phyloP scores from a whole-genome alignment of 2,888 invertebrate species.

The Drosophila birchii region DNA sequence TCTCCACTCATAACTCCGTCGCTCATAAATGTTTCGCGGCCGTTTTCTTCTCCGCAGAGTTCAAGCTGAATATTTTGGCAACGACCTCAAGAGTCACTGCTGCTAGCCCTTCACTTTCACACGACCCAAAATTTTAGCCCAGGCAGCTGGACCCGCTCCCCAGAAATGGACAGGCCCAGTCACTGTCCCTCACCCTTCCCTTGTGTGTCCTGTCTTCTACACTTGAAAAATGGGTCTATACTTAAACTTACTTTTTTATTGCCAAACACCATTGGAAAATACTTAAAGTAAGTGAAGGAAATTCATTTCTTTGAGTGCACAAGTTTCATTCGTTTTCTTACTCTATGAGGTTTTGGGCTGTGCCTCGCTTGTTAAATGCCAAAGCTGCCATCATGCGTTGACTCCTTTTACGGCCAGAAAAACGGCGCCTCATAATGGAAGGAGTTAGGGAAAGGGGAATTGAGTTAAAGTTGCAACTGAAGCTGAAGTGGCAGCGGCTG shows the following conservation, averaged over 20 bases:
- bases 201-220: slow-evolving; percentile 1
- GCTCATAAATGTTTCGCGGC: slow-evolving; percentile 42
- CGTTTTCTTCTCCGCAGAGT: slow-evolving; percentile 18
- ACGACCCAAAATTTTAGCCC: slow-evolving; percentile 18
- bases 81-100: slow-evolving; percentile 42
- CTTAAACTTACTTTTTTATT: not conserved
- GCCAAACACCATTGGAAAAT: not conserved
- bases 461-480: slow-evolving; percentile 13
- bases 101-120: slow-evolving; percentile 73
- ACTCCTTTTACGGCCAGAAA: slow-evolving; percentile 61
- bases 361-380: slow-evolving; percentile 52
- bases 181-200: slow-evolving; percentile 3
- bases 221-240: not conserved
- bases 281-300: not conserved
- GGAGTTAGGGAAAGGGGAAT: slow-evolving; percentile 5
- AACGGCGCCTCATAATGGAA: slow-evolving; percentile 49
- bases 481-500: slow-evolving; percentile 19
- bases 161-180: slow-evolving; percentile 54
- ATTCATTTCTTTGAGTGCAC: slow-evolving; percentile 2
- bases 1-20: slow-evolving; percentile 41
- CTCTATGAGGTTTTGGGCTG: slow-evolving; percentile 28
- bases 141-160: slow-evolving; percentile 11
- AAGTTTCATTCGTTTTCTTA: slow-evolving; percentile 4
- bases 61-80: slow-evolving; percentile 23
- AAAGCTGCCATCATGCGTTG: slow-evolving; percentile 59